Base-by-base conservation (phyloP, 2,888 invertebrate genomes). In the Morinoia aosen region DNA sequence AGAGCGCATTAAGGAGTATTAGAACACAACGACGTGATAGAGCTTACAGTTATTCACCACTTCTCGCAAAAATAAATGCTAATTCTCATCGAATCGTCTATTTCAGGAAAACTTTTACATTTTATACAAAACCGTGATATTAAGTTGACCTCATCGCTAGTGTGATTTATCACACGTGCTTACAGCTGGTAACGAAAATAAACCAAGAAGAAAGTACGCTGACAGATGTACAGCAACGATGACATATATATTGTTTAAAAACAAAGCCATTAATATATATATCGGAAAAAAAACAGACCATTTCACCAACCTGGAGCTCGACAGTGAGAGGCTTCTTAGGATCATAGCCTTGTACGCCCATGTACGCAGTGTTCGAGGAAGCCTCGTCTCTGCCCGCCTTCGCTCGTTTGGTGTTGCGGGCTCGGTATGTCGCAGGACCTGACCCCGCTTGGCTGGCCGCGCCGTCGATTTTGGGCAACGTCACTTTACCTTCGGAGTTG, bases 231-330 rank as follows among this genome's bases (percentile, higher is more conserved):
- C 48, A 48, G 48, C 48, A 4, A 48, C 5, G 48, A 48, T 48
- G 48, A 48, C 48, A 5, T 48, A 5, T 4, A 48, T 48, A 48
- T n/a, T n/a, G 48, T 48, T 48, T 48, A 5, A 48, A 48, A 48
- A 48, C 48, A 48, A 2, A 48, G 48, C n/a, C n/a, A n/a, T n/a
- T n/a, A n/a, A n/a, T n/a, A 48, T 4, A 48, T 48, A 5, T 48
- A 48, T 48, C 48, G 48, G 3, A 33, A 76, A 8, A 12, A 61
- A 19, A 61, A 61, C 14, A 76, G 10, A 33, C 2, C 16, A 33
- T 25, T 19, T 40, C 3, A 95, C 95, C n/a, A 39, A 96, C 96
- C 96, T 98, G 98, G 95, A 99, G 98, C 97, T 99, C 98, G 96
- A 99, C 97, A 93, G 97, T 97, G 57, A 97, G 97, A 8, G 97